Evolutionary conservation across 2,888 invertebrate species (phyloP), one percentile per base, ranked within the genome.

Genomic region (Oxycera nigricornis): DNA sequence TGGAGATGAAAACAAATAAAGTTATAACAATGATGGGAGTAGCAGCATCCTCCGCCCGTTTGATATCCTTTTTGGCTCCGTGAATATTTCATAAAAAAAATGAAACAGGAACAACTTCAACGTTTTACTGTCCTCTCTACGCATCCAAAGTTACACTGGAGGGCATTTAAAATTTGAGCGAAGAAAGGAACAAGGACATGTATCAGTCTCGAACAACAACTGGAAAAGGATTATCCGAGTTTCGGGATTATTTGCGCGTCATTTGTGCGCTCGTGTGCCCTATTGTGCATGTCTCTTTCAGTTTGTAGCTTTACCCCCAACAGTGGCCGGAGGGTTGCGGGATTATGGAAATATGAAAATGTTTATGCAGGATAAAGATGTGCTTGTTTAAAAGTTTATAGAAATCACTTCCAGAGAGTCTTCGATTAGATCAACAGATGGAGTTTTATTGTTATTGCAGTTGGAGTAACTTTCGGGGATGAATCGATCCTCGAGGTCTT

Each of bases 71-170:
- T n/a, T 41, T 30, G 59, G 9, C 65, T 26, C 24, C 24, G 65
- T 24, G 65, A 67, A 41, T 67, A 41, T 41, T 67, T 67, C 28
- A 61, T 61, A 30, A 67, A 67, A 67, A 67, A 67, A 28, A 39
- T 41, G 65, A 26, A 67, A 24, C 41, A 46, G 28, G 22, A 26
- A 14, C 39, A 22, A 67, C 59, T 11, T 55, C 9, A 1, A 14
- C 39, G 39, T 39, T 39, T 39, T 39, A 9, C 14, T 39, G 39
- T 1, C 41, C 24, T 39, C 6, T 30, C 17, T 41, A 14, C 7
- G n/a, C n/a, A n/a, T n/a, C n/a, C n/a, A n/a, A n/a, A n/a, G 17
- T 24, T 41, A 67, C 22, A 24, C 41, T 28, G 26, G 41, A 14
- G 62, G 65, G 9, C 41, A 67, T 24, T 35, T 67, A 14, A 26